Conservation (phyloP, 2,113 vertebrate genomes). For the Lepus americanus region DNA sequence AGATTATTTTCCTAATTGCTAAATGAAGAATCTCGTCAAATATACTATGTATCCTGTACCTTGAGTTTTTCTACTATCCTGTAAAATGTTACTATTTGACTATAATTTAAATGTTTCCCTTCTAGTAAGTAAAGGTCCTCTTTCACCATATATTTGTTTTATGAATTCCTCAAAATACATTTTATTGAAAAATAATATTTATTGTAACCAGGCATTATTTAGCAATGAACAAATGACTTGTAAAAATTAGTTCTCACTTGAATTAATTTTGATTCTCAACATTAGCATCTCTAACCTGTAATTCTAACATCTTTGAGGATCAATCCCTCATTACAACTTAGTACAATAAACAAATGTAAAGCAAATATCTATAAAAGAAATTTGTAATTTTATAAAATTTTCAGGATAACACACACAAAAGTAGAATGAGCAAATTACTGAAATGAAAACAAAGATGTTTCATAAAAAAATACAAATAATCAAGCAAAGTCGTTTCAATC, state of each 20-base stretch:
- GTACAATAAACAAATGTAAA: background rate
- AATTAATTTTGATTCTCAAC: background rate
- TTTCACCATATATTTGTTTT: background rate
- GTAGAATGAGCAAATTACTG: background rate
- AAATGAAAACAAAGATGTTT: background rate
- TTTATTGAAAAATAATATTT: background rate
- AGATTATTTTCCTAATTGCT: constrained; percentile 3
- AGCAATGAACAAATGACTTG: background rate
- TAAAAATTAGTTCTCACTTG: background rate
- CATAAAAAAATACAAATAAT: no score
- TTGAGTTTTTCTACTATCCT: background rate
- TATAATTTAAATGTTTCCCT: background rate
- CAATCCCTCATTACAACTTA: background rate
- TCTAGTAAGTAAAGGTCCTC: background rate
- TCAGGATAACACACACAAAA: background rate
- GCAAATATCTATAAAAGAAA: background rate
- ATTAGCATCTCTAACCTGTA: background rate
- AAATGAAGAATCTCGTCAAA: constrained; percentile 31
- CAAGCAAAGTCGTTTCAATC: no score
- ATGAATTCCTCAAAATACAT: background rate
- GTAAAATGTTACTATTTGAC: background rate
- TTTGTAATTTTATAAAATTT: background rate
- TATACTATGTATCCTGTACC: background rate
- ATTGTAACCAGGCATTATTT: background rate
- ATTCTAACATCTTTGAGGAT: background rate